Evolutionary conservation across 2,888 invertebrate genomes (phyloP).

Genomic region (Orthosia gracilis): DNA sequence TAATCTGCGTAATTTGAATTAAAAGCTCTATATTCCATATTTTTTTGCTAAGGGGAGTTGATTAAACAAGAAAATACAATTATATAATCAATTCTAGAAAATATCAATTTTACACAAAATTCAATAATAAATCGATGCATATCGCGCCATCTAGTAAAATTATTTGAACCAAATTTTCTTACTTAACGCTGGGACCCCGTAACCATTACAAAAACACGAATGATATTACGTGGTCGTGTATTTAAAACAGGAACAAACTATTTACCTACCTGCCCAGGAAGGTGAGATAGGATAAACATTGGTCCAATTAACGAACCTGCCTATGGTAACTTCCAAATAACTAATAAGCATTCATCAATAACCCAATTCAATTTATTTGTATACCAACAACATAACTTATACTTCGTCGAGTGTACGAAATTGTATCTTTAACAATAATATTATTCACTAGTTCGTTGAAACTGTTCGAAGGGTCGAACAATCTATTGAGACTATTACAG

Average conservation of each 20-base stretch:
- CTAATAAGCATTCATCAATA: conserved; percentile 26
- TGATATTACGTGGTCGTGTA: no score
- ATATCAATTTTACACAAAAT: no score
- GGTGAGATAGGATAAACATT: conserved; percentile 2
- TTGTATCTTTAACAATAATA: conserved; percentile 51
- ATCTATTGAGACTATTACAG: conserved; percentile 59
- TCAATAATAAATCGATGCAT: no score
- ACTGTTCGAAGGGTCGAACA: conserved; percentile 44
- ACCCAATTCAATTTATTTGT: not conserved
- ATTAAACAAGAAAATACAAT: no score
- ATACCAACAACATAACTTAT: conserved; percentile 25
- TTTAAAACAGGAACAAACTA: not conserved
- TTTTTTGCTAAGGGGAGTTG: no score
- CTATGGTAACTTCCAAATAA: conserved; percentile 1
- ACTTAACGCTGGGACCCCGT: no score
- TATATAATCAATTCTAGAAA: no score
- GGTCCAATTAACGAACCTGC: not conserved
- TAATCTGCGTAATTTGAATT: no score
- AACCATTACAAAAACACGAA: no score
- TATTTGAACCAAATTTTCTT: no score
- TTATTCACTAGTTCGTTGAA: conserved; percentile 47
- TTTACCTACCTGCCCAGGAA: not conserved
- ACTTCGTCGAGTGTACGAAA: conserved; percentile 35
- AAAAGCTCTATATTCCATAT: no score
- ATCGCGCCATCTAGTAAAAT: no score